phyloP scores from a whole-genome alignment of 2,797 vertebrate species.

The Pipistrellus pipistrellus region DNA sequence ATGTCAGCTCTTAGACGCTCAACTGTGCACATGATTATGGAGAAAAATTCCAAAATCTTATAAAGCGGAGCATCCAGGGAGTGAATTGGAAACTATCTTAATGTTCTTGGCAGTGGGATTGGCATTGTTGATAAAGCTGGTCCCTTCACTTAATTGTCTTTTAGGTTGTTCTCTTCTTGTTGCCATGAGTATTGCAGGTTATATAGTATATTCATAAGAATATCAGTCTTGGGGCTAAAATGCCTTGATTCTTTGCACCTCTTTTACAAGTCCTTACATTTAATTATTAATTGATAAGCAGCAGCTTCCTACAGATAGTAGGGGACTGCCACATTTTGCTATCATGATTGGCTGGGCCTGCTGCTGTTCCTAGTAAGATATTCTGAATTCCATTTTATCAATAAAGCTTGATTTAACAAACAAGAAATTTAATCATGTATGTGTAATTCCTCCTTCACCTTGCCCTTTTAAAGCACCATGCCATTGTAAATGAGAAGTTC shows the following conservation, averaged over 20 bases:
- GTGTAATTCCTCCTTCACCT: conserved; percentile 89
- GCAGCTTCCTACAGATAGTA: conserved; percentile 87
- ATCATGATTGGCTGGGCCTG: conserved; percentile 90
- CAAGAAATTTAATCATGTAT: conserved; percentile 88
- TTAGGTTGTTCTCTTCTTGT: conserved; percentile 70
- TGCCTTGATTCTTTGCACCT: conserved; percentile 88
- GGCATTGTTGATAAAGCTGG: conserved; percentile 71
- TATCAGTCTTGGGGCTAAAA: conserved; percentile 82
- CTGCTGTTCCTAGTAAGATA: conserved; percentile 91
- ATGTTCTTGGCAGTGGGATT: conserved; percentile 80
- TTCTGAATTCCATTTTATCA: conserved; percentile 92
- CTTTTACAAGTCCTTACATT: conserved; percentile 86
- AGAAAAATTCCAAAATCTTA: conserved; percentile 78
- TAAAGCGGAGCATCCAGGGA: conserved; percentile 78
- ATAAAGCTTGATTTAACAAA: conserved; percentile 94
- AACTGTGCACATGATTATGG: conserved; percentile 85
- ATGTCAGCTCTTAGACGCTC: conserved; percentile 85
- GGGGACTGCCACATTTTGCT: conserved; percentile 89
- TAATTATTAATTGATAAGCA: conserved; percentile 87
- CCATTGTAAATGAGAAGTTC: conserved; percentile 87
- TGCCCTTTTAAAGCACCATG: conserved; percentile 86
- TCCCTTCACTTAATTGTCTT: conserved; percentile 77
- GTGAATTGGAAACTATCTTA: conserved; percentile 72
- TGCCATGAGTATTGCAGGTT: conserved; percentile 77
- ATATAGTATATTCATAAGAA: conserved; percentile 72